Evolutionary conservation across 2,797 vertebrate species (phyloP).

Genomic region (Manis javanica): DNA sequence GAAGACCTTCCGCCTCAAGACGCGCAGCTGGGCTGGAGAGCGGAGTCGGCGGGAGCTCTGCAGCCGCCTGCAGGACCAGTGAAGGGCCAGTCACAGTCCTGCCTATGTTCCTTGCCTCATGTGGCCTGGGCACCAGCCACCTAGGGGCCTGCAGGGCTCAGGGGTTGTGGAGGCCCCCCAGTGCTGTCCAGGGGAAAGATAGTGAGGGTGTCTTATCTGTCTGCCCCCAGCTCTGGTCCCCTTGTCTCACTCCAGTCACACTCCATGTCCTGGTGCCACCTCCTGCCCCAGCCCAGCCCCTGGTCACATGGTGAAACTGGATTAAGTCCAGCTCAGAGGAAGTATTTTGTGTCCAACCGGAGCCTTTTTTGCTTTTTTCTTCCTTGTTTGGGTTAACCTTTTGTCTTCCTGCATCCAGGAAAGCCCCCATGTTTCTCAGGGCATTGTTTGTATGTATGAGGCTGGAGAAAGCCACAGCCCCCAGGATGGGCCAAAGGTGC

Average conservation of each 20-base stretch:
- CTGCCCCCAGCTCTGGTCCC: background rate
- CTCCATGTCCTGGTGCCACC: background rate
- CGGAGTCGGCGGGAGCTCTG: constrained; percentile 94
- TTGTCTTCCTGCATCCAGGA: constrained; percentile 56
- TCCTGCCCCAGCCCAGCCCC: background rate
- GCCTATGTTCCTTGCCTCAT: background rate
- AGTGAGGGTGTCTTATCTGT: background rate
- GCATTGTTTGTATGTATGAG: background rate
- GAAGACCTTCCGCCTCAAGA: constrained; percentile 92
- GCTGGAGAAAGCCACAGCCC: background rate
- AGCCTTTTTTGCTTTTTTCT: constrained; percentile 6
- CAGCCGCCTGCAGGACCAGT: constrained; percentile 92
- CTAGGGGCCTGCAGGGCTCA: background rate
- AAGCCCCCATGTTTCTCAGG: background rate
- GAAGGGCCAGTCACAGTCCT: constrained; percentile 52
- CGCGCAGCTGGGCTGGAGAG: constrained; percentile 95
- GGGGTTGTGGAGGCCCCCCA: constrained; percentile 46
- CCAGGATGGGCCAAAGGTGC: background rate
- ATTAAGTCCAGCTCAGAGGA: constrained; percentile 27
- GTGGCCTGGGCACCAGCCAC: background rate
- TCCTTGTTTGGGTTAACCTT: constrained; percentile 25
- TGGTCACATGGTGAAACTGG: constrained; percentile 42
- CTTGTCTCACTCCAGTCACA: background rate
- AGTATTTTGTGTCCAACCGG: constrained; percentile 1
- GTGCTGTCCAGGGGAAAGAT: background rate